Conservation (phyloP, 2,113 vertebrate species). For the Platanista minor region DNA sequence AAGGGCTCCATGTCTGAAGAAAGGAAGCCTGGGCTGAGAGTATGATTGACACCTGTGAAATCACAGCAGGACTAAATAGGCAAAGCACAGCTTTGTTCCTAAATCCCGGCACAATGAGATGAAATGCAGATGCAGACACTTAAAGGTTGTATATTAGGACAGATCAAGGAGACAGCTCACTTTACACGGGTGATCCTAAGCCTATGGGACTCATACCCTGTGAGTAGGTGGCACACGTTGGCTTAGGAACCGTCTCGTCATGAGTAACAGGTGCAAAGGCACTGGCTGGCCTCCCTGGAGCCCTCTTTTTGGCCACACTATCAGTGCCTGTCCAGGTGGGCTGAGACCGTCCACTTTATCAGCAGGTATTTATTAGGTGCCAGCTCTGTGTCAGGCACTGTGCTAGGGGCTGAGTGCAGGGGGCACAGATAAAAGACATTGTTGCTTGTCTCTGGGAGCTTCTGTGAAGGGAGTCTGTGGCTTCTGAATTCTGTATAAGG, state of each 20-base stretch:
- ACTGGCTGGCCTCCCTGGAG: background rate
- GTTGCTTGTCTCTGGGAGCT: background rate
- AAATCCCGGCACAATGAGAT: background rate
- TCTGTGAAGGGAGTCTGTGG: background rate
- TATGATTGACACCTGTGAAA: background rate
- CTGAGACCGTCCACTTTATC: background rate
- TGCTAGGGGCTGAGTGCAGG: background rate
- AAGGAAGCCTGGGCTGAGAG: background rate
- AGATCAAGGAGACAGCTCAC: background rate
- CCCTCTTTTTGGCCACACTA: background rate
- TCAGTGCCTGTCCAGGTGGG: background rate
- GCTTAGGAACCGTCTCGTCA: background rate
- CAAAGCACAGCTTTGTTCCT: background rate
- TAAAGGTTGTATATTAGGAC: background rate
- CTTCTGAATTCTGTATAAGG: background rate
- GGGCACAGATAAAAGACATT: background rate
- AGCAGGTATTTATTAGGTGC: background rate
- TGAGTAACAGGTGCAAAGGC: background rate
- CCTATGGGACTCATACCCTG: slow-evolving; percentile 27
- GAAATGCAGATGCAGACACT: background rate
- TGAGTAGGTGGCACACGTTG: background rate
- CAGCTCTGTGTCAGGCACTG: background rate
- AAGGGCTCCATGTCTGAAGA: background rate
- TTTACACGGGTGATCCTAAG: accelerated
- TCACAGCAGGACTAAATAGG: background rate